Base-by-base conservation (phyloP, 2,888 invertebrate species). In the Opisthograptis luteolata region DNA sequence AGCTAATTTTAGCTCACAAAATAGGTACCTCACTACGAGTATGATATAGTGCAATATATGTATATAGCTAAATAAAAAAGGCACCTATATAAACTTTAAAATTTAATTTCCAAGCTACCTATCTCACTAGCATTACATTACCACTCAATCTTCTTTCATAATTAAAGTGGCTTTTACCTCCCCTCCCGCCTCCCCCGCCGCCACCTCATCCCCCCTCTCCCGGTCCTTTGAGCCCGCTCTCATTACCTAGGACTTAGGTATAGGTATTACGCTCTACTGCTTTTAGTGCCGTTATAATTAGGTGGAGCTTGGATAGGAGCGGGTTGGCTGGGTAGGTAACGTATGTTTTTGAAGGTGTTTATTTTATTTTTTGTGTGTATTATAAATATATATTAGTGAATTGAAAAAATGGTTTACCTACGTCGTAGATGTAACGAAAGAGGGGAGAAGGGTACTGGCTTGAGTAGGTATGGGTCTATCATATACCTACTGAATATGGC, bases 81-180 rank as follows among this genome's bases (percentile, higher is more conserved):
- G n/a, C n/a, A 32, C 27, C 28, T 27, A 28, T 32, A 41, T n/a
- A 53, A 20, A 27, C 27, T 59, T 57, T 47, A 41, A 59, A 55
- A 60, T 52, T 52, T 54, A 61, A 62, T 57, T 55, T 24, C 47
- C 48, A 52, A 52, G 40, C 44, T 25, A 51, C 50, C 53, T 45
- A 39, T 56, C 58, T 52, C 60, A 39, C 44, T 51, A 52, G 56
- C 51, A 49, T 58, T 42, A 57, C 59, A 48, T 59, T 79, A 76
- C 81, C 79, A 75, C 75, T 81, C 88, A 84, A 87, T 87, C 84
- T 88, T 87, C 85, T 84, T 87, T 86, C 86, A 87, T 88, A 87
- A 88, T 88, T 87, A 86, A 80, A 84, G 81, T 82, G 82, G 81
- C 83, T 81, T 81, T 79, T 74, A 81, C 80, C 76, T 72, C 76